Evolutionary conservation across 2,888 invertebrate genomes (phyloP), one percentile per base, ranked within the genome.

Genomic region (Mellilla xanthometata): DNA sequence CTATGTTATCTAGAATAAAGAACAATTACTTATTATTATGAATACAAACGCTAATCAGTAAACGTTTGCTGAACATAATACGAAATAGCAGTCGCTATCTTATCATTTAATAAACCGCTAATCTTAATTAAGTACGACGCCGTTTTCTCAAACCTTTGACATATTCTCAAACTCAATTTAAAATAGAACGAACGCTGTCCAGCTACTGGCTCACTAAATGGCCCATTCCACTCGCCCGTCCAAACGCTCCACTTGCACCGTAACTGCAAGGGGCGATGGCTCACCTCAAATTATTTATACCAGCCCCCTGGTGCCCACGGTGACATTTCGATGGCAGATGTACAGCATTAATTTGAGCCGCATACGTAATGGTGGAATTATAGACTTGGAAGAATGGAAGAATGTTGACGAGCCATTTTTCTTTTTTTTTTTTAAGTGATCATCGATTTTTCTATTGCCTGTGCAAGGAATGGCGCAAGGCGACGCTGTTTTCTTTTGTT

Each of bases 321-420:
- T 56, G 55, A 55, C 53, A 54, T 56, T 54, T 54, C 52, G 41
- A 47, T 32, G 47, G 56, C 58, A 56, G 59, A 60, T 61, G 61
- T 46, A 42, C 28, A 13, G 45, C 53, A 52, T 56, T 58, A 61
- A 59, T 54, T 54, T 52, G 40, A 47, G 46, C 52, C 51, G 47
- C 31, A 39, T 52, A 54, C 49, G 53, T 48, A 44, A 57, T 49
- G 32, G 38, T 39, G 47, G 48, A 53, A 39, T 48, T 48, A 48
- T 41, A 47, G 40, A 27, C 38, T 29, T 22, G 36, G 36, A 27
- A 12, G 22, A 27, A 22, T 38, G 31, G 22, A 8, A 29, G 40
- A 46, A 46, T 46, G 46, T 46, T 39, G 35, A 40, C 31, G 35
- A 30, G 22, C 31, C 31, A 22, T 39, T 46, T 45, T 35, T 33